These are phyloP conservation scores for Trachelipus rathkii DNA, from an alignment of 1,140 invertebrate species.

Conservation along the genomic window DNA sequence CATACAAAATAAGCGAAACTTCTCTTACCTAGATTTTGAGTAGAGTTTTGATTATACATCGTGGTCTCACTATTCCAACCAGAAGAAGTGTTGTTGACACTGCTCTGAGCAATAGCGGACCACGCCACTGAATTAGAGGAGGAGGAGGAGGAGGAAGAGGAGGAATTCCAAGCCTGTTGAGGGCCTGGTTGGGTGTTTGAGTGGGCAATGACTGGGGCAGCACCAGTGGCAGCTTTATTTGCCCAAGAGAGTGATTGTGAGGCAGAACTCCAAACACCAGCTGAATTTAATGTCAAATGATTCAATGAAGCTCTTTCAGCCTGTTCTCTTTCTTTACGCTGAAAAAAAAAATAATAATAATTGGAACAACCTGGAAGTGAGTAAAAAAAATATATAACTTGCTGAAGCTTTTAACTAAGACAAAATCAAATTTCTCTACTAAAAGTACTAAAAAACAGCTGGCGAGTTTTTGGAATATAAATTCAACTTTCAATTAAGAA, in stretches of 20 bases:
- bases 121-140: neutral
- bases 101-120: neutral
- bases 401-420: too few relatives aligned
- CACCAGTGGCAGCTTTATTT: constrained; percentile 33
- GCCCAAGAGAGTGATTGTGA: constrained; percentile 59
- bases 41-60: neutral
- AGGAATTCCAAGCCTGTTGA: neutral
- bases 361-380: too few relatives aligned
- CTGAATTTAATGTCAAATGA: constrained; percentile 49
- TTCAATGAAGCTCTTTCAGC: constrained; percentile 51
- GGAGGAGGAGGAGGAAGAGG: too few relatives aligned
- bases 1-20: constrained; percentile 33
- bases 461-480: too few relatives aligned
- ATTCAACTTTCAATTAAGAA: too few relatives aligned
- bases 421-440: too few relatives aligned
- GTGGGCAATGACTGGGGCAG: constrained; percentile 21
- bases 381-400: too few relatives aligned
- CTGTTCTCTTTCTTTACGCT: constrained; percentile 58
- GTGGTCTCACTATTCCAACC: neutral
- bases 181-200: constrained; percentile 2
- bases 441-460: too few relatives aligned
- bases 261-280: constrained; percentile 58
- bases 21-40: neutral
- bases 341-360: constrained; percentile 12
- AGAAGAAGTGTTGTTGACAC: neutral